Conservation (phyloP, 2,797 vertebrate species). For the Cyclopterus lumpus region DNA sequence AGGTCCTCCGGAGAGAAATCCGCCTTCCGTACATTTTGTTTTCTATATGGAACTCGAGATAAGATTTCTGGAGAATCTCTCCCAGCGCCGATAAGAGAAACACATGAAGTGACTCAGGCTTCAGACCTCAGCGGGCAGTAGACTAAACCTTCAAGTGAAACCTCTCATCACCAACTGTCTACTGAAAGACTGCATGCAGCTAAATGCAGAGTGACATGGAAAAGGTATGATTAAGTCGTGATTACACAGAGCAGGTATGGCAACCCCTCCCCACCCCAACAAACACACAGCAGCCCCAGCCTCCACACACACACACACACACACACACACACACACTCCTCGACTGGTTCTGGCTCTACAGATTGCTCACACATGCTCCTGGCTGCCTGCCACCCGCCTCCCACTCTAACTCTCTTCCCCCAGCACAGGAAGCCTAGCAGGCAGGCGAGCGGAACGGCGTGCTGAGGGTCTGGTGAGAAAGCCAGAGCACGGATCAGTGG, state of each 20-base stretch:
- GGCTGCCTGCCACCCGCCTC: constrained; percentile 63
- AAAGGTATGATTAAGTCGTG: constrained; percentile 63
- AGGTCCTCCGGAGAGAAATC: constrained; percentile 22
- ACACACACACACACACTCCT: constrained; percentile 16
- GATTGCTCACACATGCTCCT: constrained; percentile 77
- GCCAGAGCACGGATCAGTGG: constrained; percentile 49
- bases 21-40: constrained; percentile 19
- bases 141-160: constrained; percentile 28
- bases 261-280: constrained; percentile 12
- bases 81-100: constrained; percentile 16
- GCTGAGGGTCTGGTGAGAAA: constrained; percentile 44
- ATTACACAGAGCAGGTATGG: constrained; percentile 62
- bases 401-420: constrained; percentile 27
- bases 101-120: not conserved
- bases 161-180: constrained; percentile 28
- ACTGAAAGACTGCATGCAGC: constrained; percentile 40
- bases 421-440: constrained; percentile 66
- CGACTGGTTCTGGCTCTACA: constrained; percentile 47
- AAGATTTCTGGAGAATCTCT: constrained; percentile 17
- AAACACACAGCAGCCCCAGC: constrained; percentile 36
- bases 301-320: constrained; percentile 27
- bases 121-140: constrained; percentile 2
- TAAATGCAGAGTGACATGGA: constrained; percentile 39
- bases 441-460: constrained; percentile 44
- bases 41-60: constrained; percentile 32